These are phyloP conservation scores for Troides helena DNA, from an alignment of 2,888 invertebrate species.

Conservation along the genomic window DNA sequence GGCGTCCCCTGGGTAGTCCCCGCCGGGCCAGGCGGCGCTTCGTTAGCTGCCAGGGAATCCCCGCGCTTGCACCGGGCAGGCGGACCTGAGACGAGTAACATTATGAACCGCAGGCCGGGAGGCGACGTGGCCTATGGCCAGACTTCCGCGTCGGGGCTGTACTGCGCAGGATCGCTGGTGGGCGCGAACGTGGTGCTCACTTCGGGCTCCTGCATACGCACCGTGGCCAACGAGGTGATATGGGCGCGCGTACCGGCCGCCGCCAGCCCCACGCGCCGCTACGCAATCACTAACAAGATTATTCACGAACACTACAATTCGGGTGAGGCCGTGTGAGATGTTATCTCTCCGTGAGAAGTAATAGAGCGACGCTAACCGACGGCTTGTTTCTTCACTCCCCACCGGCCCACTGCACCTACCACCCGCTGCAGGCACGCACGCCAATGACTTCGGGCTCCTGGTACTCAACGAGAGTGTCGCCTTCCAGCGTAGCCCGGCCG, in stretches of 20 bases:
- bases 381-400: neutral
- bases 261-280: neutral
- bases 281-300: neutral
- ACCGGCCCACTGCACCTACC: neutral
- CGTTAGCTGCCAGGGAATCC: neutral
- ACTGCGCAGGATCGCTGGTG: neutral
- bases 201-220: neutral
- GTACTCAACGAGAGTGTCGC: neutral
- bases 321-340: neutral
- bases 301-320: neutral
- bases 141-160: neutral
- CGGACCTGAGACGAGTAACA: no score
- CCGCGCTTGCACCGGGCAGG: no score
- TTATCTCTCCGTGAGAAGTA: neutral
- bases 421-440: neutral
- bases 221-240: neutral
- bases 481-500: neutral
- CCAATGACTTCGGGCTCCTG: neutral
- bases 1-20: neutral
- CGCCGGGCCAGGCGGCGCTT: neutral
- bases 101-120: neutral
- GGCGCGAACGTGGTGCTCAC: neutral
- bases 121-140: neutral
- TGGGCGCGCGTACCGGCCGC: neutral
- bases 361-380: neutral